Evolutionary conservation across 1,140 invertebrate genomes (phyloP), one percentile per base, ranked within the genome.

Genomic region (Aculops lycopersici): DNA sequence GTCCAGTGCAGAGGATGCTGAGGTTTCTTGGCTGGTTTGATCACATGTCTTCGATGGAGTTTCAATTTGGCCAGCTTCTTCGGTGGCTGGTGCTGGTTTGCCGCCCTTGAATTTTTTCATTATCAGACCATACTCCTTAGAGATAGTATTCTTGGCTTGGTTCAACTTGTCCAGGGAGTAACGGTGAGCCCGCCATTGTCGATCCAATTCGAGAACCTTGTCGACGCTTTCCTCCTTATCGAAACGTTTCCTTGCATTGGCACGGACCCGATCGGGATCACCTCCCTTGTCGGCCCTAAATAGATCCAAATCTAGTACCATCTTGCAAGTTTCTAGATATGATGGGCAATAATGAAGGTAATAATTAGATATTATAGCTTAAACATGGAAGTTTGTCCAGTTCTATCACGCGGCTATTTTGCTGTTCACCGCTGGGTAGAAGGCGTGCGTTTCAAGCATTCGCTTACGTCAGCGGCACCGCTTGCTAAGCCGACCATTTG

Each of bases 221-320:
- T 97, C 81, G 2, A 98, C 86, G 2, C 94, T 57, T 1, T 50
- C 64, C 0, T 81, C 73, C 67, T 94, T 80, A 60, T 92, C 92
- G 57, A 75, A 97, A 20, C 90, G 66, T 50, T 81, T 76, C 19
- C 61, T 69, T 57, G 97, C 88, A 52, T 84, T 92, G 51, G 90
- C 71, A 14, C 75, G 67, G 17, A 97, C 71, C 56, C 76, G 72
- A 13, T 81, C 71, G 0, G 81, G 78, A 58, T 84, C 68, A 16
- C 76, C 76, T 17, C 90, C 88, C 61, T 95, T 95, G 48, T 97
- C 88, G 2, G 68, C 65, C 35, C 92, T 73, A 55, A 98, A 97
- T 37, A 88, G 59, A 59, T 97, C 88, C 49, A 98, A 66, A 61
- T 97, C 86, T n/a, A 98, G 62, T 37, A 94, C 88, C 90, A 97